Evolutionary conservation across 2,888 invertebrate genomes (phyloP), one percentile per base, ranked within the genome.

Genomic region (Trissolcus brochymenae): DNA sequence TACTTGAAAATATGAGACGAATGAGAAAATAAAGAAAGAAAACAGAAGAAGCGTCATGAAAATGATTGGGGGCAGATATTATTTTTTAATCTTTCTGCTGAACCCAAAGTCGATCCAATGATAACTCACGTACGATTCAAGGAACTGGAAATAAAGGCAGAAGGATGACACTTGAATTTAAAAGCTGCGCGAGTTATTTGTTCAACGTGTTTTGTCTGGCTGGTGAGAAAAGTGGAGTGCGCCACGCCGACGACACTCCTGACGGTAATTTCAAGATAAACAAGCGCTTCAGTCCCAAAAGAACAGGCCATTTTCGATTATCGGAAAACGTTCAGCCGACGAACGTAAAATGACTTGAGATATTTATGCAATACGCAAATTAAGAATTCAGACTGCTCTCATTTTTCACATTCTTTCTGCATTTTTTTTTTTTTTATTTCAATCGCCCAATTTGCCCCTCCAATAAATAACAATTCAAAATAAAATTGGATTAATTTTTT

Each of bases 281-380:
- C 76, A 79, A 67, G 60, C 25, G 13, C 40, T 16, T 13, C 25
- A 61, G 70, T 70, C 70, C 65, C 70, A 71, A 72, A 71, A 66
- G 73, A 57, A 71, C 29, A 54, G 57, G 57, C 21, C 75, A 76
- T 79, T 76, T 72, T 76, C 73, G 79, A 81, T 79, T 81, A 81
- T 81, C 79, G 81, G 80, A 81, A 81, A 81, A 81, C 81, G 80
- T 79, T 81, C 78, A 80, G 72, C 54, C 25, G 59, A 54, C 40
- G 50, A 35, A 35, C 57, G 56, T 46, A 59, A 67, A 79, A 80
- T 78, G 78, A 72, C 76, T 80, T 51, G 56, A 51, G 79, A 79
- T 78, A 79, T 79, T 72, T 72, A 59, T 65, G 59, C 64, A 67
- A 35, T 19, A 40, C 61, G 51, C 74, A 35, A 61, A 74, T 70